These are phyloP conservation scores for Athene noctua DNA, from an alignment of 2,113 vertebrate species.

Conservation along the genomic window DNA sequence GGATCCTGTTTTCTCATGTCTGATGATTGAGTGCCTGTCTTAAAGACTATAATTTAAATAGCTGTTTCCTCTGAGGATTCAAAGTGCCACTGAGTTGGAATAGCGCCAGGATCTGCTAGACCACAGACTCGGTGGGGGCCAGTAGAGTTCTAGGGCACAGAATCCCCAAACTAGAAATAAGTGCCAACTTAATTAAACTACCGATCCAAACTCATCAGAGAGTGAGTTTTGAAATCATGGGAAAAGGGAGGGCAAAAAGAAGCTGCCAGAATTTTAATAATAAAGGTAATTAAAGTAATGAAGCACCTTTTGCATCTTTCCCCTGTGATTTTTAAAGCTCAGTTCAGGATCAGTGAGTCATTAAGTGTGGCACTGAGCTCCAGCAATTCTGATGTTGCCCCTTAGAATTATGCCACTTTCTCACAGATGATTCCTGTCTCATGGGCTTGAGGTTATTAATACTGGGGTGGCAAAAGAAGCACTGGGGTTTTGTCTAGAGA, in stretches of 20 bases:
- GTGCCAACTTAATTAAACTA: conserved; percentile 64
- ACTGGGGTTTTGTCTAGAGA: not conserved
- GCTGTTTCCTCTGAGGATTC: conserved; percentile 34
- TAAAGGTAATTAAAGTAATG: conserved; percentile 64
- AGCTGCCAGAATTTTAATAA: conserved; percentile 59
- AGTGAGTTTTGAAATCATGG: conserved; percentile 1
- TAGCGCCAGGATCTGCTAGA: conserved; percentile 18
- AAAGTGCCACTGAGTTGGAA: conserved; percentile 27
- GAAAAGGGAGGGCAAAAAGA: conserved; percentile 53
- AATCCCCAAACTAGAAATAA: conserved; percentile 40
- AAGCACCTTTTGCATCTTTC: conserved; percentile 60
- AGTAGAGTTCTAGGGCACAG: conserved; percentile 35
- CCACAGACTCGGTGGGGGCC: conserved; percentile 21
- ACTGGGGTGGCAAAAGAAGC: not conserved
- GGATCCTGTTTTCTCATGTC: not conserved
- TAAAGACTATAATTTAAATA: conserved; percentile 9
- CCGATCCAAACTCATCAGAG: conserved; percentile 48
- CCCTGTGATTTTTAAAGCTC: conserved; percentile 39
- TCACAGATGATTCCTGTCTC: conserved; percentile 11
- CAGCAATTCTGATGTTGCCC: conserved; percentile 6
- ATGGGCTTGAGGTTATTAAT: not conserved
- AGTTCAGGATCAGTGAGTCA: conserved; percentile 6
- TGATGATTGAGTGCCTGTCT: conserved; percentile 1
- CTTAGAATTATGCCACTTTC: conserved; percentile 10
- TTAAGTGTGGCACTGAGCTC: conserved; percentile 44